Base-by-base conservation (phyloP, 2,888 invertebrate species). In the Rosalia funebris region DNA sequence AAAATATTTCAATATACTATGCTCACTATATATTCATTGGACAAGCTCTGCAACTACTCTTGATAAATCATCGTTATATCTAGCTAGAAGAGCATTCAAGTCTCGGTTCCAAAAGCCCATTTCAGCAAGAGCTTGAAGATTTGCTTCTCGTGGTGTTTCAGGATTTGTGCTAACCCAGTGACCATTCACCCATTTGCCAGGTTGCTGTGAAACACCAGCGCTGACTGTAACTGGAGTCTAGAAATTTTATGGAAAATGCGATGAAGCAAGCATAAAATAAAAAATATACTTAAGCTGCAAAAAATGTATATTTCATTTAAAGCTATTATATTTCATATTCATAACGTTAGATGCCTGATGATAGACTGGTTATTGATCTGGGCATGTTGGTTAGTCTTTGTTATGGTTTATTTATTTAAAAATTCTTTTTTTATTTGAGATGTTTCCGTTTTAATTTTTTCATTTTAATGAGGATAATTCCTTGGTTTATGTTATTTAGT, bases 101-200 rank as follows among this genome's bases (percentile, higher is more conserved):
- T 80, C 79, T 45, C 77, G 69, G 63, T 83, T 77, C 67, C 71
- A 73, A 65, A 83, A 83, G 11, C 83, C 83, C 83, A 83, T 83
- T 60, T 82, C 82, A 2, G 75, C 69, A 34, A 83, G 70, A n/a
- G 75, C 71, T 36, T 74, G 68, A 36, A 82, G 70, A 54, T 76
- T 78, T 12, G 70, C 76, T 59, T 79, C 81, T 10, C 79, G 72
- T 3, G 72, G 72, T 1, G 77, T 72, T 55, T 76, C 71, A 1
- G 73, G 70, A 57, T 69, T 70, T 42, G 69, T 71, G 19, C 72
- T 67, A 7, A 77, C 72, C 78, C 80, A 79, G 54, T 77, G 77
- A 4, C 79, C 78, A 54, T 79, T 78, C 19, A 75, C 71, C 79
- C 79, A 79, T 45, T 65, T 66, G 1, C 78, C 79, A 48, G 71